A percentile compares a stretch with the other conserved stretches of the same genome.
These are phyloP conservation scores for Pollicipes pollicipes DNA, from an alignment of 1,140 invertebrate genomes.

Conservation along the genomic window DNA sequence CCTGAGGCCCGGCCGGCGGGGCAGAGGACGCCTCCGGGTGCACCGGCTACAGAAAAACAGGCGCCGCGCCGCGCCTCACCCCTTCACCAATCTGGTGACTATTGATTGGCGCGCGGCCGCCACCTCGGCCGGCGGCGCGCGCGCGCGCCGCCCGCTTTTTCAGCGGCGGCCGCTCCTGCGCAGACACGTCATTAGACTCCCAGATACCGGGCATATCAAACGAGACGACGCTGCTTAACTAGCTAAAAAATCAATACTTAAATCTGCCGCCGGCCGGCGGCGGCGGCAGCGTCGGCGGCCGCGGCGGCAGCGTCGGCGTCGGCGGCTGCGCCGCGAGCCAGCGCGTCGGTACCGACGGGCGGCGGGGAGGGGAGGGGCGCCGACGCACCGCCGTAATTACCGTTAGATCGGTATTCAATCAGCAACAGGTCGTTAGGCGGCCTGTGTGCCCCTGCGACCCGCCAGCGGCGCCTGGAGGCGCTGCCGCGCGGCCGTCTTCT, in stretches of 20 bases:
- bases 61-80: not conserved
- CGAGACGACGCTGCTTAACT: conserved; percentile 1
- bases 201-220: conserved; percentile 1
- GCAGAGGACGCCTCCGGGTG: no score
- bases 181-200: not conserved
- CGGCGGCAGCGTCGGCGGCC: no score
- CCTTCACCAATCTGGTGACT: not conserved
- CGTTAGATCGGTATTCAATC: not conserved
- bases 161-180: not conserved
- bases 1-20: no score
- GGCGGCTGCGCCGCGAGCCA: no score
- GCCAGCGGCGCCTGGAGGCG: no score
- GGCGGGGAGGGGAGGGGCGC: no score
- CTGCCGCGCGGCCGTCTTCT: not conserved
- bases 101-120: not conserved
- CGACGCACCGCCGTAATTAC: not conserved
- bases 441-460: no score
- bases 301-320: no score
- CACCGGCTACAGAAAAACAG: not conserved
- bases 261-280: not conserved
- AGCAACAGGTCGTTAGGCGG: no score
- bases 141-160: not conserved
- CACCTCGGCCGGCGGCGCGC: not conserved
- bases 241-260: conserved; percentile 2
- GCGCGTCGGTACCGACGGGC: not conserved